Conservation (phyloP, 2,113 vertebrate genomes). For the Petrocephalus zakoni region DNA sequence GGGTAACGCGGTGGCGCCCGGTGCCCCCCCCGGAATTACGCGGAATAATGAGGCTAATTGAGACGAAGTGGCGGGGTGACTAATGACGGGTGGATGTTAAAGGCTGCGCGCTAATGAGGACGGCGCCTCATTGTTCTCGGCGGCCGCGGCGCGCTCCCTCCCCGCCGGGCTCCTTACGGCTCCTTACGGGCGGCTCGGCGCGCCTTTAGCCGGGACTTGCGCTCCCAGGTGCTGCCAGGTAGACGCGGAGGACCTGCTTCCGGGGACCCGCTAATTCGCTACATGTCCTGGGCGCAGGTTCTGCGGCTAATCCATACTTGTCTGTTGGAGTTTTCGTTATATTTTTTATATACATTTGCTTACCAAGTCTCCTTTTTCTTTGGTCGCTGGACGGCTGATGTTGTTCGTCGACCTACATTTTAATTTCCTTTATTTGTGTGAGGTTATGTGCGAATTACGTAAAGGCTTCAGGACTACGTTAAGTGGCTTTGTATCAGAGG, state of each 20-base stretch:
- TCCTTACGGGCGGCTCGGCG: too few species aligned
- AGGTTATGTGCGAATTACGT: background rate
- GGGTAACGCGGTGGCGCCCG: background rate
- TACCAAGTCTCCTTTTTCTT: background rate
- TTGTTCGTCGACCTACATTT: background rate
- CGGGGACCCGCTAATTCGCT: background rate
- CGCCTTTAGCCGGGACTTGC: background rate
- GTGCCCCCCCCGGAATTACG: background rate
- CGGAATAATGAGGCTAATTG: constrained; percentile 1
- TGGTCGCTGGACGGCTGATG: background rate
- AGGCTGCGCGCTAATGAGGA: background rate
- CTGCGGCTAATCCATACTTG: background rate
- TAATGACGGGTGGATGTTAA: background rate
- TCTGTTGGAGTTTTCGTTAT: background rate
- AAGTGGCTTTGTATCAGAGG: background rate
- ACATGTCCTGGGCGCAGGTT: background rate
- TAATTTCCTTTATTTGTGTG: background rate
- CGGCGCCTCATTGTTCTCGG: background rate
- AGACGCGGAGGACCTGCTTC: background rate
- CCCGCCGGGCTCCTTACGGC: background rate
- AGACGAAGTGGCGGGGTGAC: background rate
- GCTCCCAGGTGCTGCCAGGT: background rate
- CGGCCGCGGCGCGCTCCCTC: background rate
- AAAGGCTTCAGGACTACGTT: background rate
- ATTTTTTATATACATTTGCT: too few species aligned